Evolutionary conservation across 1,140 invertebrate genomes (phyloP), one percentile per base, ranked within the genome.

Genomic region (Sweltsa coloradensis): DNA sequence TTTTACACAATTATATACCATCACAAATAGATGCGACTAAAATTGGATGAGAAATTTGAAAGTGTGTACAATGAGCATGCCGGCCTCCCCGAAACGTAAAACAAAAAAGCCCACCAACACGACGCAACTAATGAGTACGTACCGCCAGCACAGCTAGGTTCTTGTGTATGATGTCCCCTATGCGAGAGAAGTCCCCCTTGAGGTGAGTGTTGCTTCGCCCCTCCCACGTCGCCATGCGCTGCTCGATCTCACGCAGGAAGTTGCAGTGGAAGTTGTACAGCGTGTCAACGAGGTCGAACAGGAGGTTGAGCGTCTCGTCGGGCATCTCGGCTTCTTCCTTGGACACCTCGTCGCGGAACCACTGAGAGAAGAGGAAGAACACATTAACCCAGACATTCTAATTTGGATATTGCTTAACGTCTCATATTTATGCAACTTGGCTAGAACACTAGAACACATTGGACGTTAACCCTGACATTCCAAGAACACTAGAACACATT

Each of bases 161-260:
- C 41, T 71, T 71, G 40, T 83, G 62, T 55, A 86, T 66, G 36
- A 85, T 69, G 57, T 84, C 81, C 1, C 79, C 81, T 53, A 84
- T 77, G 39, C 60, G 62, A 41, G 69, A 64, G 48, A 62, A 63
- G 45, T 70, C 65, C 14, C 65, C 62, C 48, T 68, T 67, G 16
- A 66, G 44, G 45, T 65, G 64, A 36, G 64, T 60, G 57, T 74
- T 76, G 48, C 72, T 67, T 31, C 64, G 59, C 57, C 63, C 65
- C 56, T 73, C 76, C 80, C 80, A 83, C 24, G 72, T 66, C 16
- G 72, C 68, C 1, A 85, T 54, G 43, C 81, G 63, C 24, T 72
- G 61, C 57, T 87, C 83, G 52, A 87, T 67, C 47, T 84, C 79
- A 52, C 74, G 73, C 0, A 86, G 67, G 47, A 83, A 77, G 1